These are phyloP conservation scores for Carposina sasakii DNA, from an alignment of 1,140 invertebrate genomes.

Conservation along the genomic window DNA sequence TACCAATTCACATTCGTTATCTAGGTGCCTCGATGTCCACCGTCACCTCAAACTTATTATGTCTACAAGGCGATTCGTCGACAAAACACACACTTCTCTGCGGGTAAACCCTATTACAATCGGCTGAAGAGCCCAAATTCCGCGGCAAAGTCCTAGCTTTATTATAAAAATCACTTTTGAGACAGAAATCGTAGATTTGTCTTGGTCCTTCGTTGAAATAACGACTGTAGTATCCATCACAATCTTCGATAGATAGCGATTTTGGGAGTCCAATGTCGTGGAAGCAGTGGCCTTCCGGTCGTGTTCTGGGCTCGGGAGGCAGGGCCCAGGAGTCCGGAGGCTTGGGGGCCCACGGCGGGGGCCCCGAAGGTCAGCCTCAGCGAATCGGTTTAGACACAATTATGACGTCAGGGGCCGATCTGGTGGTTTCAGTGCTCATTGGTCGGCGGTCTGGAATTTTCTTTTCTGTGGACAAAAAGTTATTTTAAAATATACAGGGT, in stretches of 20 bases:
- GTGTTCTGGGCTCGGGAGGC: constrained; percentile 32
- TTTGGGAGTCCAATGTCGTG: constrained; percentile 32
- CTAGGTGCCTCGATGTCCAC: constrained; percentile 53
- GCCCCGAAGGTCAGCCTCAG: constrained; percentile 65
- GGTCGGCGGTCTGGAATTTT: constrained; percentile 69
- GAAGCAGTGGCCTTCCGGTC: constrained; percentile 48
- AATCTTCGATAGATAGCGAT: constrained; percentile 44
- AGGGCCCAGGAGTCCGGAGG: constrained; percentile 42
- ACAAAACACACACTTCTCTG: constrained; percentile 53
- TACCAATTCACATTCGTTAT: constrained; percentile 42
- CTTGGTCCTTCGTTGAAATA: constrained; percentile 57
- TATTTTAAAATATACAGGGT: no score
- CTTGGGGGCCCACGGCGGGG: constrained; percentile 56
- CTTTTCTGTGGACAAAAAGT: constrained; percentile 42
- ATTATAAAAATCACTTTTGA: constrained; percentile 54
- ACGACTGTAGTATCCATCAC: constrained; percentile 55
- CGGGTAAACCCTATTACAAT: constrained; percentile 39
- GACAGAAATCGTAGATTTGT: constrained; percentile 53
- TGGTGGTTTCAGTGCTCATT: constrained; percentile 84
- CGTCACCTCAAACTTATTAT: constrained; percentile 42
- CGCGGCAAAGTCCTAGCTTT: constrained; percentile 55
- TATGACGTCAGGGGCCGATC: constrained; percentile 90
- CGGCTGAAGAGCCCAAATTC: constrained; percentile 50
- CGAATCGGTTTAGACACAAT: constrained; percentile 67
- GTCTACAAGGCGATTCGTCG: constrained; percentile 25